phyloP scores from a whole-genome alignment of 2,888 invertebrate species.

The Pristionchus japonicus region DNA sequence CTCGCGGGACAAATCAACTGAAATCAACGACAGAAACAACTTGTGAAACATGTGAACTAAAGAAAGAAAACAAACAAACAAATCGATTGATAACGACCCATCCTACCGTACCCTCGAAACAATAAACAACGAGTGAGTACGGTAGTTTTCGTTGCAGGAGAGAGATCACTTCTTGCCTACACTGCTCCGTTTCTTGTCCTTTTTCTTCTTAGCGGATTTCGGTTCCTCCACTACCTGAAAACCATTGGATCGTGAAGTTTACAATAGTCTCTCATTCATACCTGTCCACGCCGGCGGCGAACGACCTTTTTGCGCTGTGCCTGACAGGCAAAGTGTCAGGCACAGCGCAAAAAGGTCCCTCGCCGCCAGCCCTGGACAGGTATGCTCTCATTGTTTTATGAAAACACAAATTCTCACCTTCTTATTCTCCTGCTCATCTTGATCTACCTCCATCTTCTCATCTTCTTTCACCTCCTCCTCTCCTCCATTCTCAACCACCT shows the following conservation, averaged over 20 bases:
- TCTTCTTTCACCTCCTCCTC: background rate
- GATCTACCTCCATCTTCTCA: constrained; percentile 24
- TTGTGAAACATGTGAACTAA: background rate
- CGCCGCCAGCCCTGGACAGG: no score
- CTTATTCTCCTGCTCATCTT: constrained; percentile 23
- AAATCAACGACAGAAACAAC: constrained; percentile 17
- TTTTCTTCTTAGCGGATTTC: constrained; percentile 12
- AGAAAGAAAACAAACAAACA: constrained; percentile 24
- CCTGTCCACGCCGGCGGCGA: no score
- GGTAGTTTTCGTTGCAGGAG: background rate
- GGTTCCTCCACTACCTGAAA: constrained; percentile 7
- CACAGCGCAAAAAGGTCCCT: no score
- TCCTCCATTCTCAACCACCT: background rate
- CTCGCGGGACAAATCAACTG: background rate
- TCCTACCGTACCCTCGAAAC: constrained; percentile 28
- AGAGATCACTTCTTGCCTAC: constrained; percentile 38
- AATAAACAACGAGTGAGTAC: constrained; percentile 26
- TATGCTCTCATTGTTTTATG: no score
- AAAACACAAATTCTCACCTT: background rate
- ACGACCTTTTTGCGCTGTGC: no score
- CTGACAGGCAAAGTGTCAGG: no score
- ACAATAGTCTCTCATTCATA: no score
- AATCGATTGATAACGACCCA: constrained; percentile 14
- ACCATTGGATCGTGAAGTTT: background rate
- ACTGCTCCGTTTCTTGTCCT: constrained; percentile 9